Evolutionary conservation across 2,113 vertebrate genomes (phyloP), one percentile per base, ranked within the genome.

Genomic region (Pithys albifrons): DNA sequence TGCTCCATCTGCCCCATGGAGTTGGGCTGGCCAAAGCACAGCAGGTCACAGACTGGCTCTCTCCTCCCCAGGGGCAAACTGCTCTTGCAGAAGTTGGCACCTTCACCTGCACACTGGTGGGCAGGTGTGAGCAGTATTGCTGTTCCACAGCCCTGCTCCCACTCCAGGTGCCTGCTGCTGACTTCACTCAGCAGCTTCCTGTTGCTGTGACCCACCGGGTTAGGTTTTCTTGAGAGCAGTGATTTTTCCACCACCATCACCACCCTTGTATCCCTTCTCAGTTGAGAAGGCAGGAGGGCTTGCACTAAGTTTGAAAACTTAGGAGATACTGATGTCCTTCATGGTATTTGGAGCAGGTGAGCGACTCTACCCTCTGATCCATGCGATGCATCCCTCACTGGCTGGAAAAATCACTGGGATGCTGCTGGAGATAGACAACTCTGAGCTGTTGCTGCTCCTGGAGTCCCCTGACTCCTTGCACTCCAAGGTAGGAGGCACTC

Each of bases 391-490:
- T 13, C 96, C 98, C 14, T 94, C 94, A 0, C 86, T 99, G 97
- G 99, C 99, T 0, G 99, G 99, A 58, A 99, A 99, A 97, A 99
- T 99, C 96, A 99, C 99, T 0, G 99, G 99, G 76, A 99, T 99
- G 99, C 98, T 99, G 97, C 97, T 99, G 91, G 99, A 99, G 97
- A 99, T 99, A 0, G 99, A 99, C 97, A 99, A 99, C 96, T 99
- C 99, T 0, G 99, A 99, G 97, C 98, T 99, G 94, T 97, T 99
- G 89, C 99, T 99, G 93, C 98, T 99, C 98, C 97, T 99, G 77
- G 99, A 99, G 94, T 98, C 99, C 10, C 99, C 99, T 0, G 99
- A 99, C 88, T 99, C 99, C 29, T 98, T 99, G 82, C 98, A 88
- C 14, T 97, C 98, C 62, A 99, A 99, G 98, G 99, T 98, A 97